A percentile compares a stretch with the other conserved stretches of the same genome.
phyloP scores from a whole-genome alignment of 2,888 invertebrate genomes.

The Cheiracanthium punctorium region DNA sequence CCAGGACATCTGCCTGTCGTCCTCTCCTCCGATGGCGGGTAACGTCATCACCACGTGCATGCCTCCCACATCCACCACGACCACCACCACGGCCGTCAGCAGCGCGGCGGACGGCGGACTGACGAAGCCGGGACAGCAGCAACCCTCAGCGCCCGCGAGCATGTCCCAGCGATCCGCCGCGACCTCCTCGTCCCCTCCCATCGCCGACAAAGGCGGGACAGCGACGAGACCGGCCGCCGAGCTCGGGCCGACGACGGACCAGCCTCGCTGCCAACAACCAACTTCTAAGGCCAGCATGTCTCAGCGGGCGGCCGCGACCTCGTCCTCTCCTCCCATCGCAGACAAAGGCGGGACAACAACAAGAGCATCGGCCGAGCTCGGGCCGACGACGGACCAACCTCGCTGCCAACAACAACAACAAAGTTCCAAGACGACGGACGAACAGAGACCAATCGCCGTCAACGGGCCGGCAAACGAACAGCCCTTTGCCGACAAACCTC shows the following conservation, averaged over 20 bases:
- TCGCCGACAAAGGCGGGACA: conserved; percentile 55
- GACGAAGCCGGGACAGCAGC: conserved; percentile 18
- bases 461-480: conserved; percentile 24
- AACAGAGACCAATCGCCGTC: background rate
- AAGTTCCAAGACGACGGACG: background rate
- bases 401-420: conserved; percentile 4
- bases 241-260: background rate
- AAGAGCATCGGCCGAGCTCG: background rate
- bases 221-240: background rate
- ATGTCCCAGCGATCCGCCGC: background rate
- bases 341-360: conserved; percentile 53
- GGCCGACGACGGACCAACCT: background rate
- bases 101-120: conserved; percentile 47
- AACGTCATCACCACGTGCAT: conserved; percentile 64
- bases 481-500: background rate
- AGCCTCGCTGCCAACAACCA: background rate
- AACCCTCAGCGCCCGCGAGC: background rate
- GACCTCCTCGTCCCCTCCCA: conserved; percentile 33
- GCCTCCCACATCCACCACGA: conserved; percentile 59
- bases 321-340: background rate
- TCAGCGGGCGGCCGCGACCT: background rate
- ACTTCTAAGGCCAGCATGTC: background rate
- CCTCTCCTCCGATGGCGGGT: conserved; percentile 43
- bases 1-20: conserved; percentile 72
- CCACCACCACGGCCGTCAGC: conserved; percentile 63